These are phyloP conservation scores for Dendrophyllia cribrosa DNA, from an alignment of 64 coral and sea anemone species.

Conservation along the genomic window DNA sequence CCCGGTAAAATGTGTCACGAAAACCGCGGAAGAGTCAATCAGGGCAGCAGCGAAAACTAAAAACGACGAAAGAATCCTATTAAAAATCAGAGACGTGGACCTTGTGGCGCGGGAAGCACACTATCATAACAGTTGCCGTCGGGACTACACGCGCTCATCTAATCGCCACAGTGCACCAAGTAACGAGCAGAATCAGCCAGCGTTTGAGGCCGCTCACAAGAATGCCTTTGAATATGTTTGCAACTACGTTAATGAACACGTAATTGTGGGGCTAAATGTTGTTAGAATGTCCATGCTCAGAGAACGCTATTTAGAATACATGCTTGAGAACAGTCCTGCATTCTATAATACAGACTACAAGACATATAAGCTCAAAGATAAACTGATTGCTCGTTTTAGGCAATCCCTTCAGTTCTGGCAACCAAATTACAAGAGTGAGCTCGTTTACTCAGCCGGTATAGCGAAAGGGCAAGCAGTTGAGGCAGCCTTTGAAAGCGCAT, in stretches of 20 bases:
- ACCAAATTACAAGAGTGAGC: no score
- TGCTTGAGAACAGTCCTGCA: background rate
- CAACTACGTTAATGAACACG: background rate
- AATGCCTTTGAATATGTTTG: background rate
- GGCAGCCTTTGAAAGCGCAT: no score
- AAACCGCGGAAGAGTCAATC: background rate
- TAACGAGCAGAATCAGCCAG: no score
- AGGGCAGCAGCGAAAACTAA: background rate
- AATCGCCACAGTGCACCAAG: no score
- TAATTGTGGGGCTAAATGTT: background rate
- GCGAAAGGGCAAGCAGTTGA: no score
- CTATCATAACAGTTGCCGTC: slow-evolving; percentile 11
- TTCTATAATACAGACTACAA: background rate
- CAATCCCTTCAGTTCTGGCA: background rate
- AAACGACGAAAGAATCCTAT: background rate
- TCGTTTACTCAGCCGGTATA: no score
- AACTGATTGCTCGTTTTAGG: background rate
- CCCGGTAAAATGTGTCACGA: background rate
- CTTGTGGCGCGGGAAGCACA: slow-evolving; percentile 6
- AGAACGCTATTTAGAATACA: slow-evolving; percentile 12
- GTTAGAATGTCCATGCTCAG: background rate
- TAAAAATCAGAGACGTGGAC: slow-evolving; percentile 1
- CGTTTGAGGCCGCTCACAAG: background rate
- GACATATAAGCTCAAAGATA: background rate
- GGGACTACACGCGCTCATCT: slow-evolving; percentile 19